Conservation (phyloP, 1,140 invertebrate species). For the Hestina assimilis region DNA sequence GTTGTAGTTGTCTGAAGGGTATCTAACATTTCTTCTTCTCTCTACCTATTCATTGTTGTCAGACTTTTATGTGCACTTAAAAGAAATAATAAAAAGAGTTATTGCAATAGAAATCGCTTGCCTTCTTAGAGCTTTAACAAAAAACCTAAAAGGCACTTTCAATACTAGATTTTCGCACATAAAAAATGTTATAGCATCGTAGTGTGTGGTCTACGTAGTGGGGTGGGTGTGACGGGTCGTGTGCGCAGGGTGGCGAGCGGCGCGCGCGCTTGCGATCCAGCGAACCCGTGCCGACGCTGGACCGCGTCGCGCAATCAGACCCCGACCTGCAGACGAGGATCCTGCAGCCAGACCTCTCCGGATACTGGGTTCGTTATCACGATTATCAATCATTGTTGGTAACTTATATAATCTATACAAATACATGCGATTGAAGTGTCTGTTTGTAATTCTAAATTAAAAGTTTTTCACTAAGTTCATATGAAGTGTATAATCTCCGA, state of each 20-base stretch:
- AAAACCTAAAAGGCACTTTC: background rate
- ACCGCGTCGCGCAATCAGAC: slow-evolving; percentile 67
- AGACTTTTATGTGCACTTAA: background rate
- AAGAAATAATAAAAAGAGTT: background rate
- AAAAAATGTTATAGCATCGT: slow-evolving; percentile 14
- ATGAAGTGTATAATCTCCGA: too few relatives aligned
- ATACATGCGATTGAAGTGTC: too few relatives aligned
- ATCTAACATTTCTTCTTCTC: too few relatives aligned
- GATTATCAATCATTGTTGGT: background rate
- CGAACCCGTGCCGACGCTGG: slow-evolving; percentile 60
- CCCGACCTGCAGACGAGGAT: slow-evolving; percentile 59
- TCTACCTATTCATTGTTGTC: too few relatives aligned
- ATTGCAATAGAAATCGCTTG: background rate
- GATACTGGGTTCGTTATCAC: slow-evolving; percentile 61
- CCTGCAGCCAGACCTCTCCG: slow-evolving; percentile 58
- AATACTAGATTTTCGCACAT: background rate
- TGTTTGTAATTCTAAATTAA: too few relatives aligned
- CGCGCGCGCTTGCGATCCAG: slow-evolving; percentile 64
- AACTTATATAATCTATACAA: too few relatives aligned
- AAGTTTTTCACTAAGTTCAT: too few relatives aligned
- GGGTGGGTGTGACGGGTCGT: slow-evolving; percentile 32
- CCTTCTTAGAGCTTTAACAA: background rate
- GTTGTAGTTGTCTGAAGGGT: background rate
- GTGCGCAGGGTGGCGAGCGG: slow-evolving; percentile 53
- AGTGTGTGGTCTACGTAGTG: slow-evolving; percentile 48